Evolutionary conservation across 2,888 invertebrate species (phyloP).

Genomic region (Limnephilus marmoratus): DNA sequence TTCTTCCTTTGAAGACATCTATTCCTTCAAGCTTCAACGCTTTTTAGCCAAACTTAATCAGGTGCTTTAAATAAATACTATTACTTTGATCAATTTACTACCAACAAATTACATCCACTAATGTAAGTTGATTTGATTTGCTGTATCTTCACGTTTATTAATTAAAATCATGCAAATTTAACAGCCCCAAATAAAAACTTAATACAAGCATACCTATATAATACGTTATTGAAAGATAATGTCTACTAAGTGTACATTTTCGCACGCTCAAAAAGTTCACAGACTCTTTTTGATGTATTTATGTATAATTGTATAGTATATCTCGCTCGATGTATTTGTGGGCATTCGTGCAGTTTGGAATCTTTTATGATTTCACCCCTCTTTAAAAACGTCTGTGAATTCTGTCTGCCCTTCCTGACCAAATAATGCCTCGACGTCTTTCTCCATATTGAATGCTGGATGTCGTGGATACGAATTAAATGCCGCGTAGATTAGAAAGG

Average conservation of each 20-base stretch:
- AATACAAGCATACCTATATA: neutral
- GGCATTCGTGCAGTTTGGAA: constrained; percentile 2
- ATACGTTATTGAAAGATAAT: neutral
- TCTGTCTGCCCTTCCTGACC: neutral
- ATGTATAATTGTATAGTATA: neutral
- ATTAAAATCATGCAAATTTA: neutral
- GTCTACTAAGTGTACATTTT: neutral
- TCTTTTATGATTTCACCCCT: neutral
- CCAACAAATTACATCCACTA: no score
- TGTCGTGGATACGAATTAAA: neutral
- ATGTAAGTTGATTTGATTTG: neutral
- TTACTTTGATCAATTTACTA: neutral
- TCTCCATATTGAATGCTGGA: neutral
- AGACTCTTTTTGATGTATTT: neutral
- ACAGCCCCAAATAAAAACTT: neutral
- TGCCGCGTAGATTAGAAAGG: neutral
- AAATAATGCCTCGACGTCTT: neutral
- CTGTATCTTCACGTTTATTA: neutral
- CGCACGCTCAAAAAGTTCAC: constrained; percentile 6
- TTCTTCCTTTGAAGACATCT: neutral
- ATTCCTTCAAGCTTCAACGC: neutral
- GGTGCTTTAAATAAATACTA: neutral
- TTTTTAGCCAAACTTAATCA: neutral
- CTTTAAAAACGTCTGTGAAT: neutral
- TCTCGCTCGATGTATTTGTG: neutral